Base-by-base conservation (phyloP, 2,797 vertebrate genomes). In the Hyperoplus immaculatus region DNA sequence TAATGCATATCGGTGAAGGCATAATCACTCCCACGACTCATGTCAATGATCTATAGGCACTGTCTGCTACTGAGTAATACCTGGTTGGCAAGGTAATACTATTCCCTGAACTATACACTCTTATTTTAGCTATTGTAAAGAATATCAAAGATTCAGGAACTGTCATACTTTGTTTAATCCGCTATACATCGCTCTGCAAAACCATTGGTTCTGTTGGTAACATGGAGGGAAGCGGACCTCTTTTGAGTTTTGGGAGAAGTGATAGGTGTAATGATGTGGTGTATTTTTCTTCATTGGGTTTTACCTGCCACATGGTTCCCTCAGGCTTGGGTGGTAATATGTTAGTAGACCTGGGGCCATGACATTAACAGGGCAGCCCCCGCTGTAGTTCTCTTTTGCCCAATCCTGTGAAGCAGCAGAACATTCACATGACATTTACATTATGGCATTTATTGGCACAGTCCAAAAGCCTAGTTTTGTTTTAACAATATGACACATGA, bases 301-400 rank as follows among this genome's bases (percentile, higher is more conserved):
- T 90, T 94, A 95, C 95, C 95, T 94, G 89, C 93, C 94, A 88
- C 83, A 94, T n/a, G 95, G 93, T 57, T 71, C 93, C 77, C 94
- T 91, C 71, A 95, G 93, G 72, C 94, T 93, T 0, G 93, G 92
- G 54, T 95, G 94, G 87, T 94, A 94, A 88, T 93, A 95, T 5
- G 93, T 95, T 64, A 95, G 88, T 83, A 94, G 87, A 43, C 95
- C 95, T 7, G 95, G 95, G 21, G 86, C 84, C 95, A 95, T 96
- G 74, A 95, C 89, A 70, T 92, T 96, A 54, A 95, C 94, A 41
- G 95, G 95, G 83, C 95, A 95, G 47, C 95, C 95, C n/a, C 94
- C 92, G 6, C 80, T 94, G 80, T 93, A 95, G 18, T 91, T 78
- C 82, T 95, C 94, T 75, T 91, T 83, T 16, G 92, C 89, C 95